Percentiles rank a stretch among this genome's conserved stretches.
These are phyloP conservation scores for Pogonus chalceus DNA, from an alignment of 1,140 invertebrate species.

Conservation along the genomic window DNA sequence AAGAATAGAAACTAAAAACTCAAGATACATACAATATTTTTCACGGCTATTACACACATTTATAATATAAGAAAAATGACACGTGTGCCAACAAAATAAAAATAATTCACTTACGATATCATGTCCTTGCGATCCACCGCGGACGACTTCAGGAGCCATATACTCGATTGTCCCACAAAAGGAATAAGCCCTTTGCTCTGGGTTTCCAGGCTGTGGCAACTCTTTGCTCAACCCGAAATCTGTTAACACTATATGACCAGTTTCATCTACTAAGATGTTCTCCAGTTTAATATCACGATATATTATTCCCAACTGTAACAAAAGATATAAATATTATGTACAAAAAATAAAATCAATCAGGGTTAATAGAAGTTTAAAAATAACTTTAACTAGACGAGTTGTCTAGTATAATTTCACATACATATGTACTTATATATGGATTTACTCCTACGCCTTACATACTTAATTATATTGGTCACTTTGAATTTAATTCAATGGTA, in stretches of 20 bases:
- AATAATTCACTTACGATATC: constrained; percentile 64
- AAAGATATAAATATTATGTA: constrained; percentile 22
- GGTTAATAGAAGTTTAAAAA: no score
- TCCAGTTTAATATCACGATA: constrained; percentile 94
- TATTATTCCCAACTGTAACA: constrained; percentile 77
- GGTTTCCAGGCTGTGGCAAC: constrained; percentile 31
- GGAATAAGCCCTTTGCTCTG: constrained; percentile 78
- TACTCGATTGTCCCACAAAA: constrained; percentile 98
- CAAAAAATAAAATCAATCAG: no score
- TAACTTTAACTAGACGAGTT: no score
- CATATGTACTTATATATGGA: no score
- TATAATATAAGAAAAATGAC: background rate
- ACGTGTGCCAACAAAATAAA: background rate
- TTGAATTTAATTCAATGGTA: no score
- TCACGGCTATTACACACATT: no score
- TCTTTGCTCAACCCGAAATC: constrained; percentile 90
- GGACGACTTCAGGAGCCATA: constrained; percentile 89
- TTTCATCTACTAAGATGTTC: constrained; percentile 78
- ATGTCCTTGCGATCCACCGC: constrained; percentile 71
- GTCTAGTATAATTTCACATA: no score
- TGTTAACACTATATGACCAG: constrained; percentile 84
- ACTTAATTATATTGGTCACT: no score
- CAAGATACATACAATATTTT: no score
- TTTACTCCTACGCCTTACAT: no score
- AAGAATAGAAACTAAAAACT: no score